Conservation (phyloP, 2,888 invertebrate genomes). For the Limnephilus lunatus region DNA sequence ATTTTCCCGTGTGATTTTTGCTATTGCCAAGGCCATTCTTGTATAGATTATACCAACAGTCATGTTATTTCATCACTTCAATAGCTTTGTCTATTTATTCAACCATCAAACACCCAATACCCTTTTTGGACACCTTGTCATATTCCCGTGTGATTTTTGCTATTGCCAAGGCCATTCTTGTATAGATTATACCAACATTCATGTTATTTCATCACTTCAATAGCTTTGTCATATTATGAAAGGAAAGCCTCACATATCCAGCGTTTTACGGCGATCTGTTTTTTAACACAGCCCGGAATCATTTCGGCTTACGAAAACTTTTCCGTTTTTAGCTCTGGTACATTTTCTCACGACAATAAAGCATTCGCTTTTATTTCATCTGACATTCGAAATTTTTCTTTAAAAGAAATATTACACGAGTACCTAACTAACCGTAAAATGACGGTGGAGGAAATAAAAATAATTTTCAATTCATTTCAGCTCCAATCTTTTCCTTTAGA, state of each 20-base stretch:
- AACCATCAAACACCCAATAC: no score
- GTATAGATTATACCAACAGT: not conserved
- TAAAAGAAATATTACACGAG: not conserved
- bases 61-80: not conserved
- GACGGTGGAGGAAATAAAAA: not conserved
- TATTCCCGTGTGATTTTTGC: not conserved
- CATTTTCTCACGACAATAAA: slow-evolving; percentile 5
- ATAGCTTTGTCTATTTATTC: no score
- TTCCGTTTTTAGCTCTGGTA: not conserved
- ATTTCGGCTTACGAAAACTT: not conserved
- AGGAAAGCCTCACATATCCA: not conserved
- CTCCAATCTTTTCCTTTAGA: not conserved
- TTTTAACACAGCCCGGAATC: not conserved
- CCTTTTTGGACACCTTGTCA: no score
- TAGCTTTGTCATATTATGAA: not conserved
- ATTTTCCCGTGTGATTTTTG: not conserved
- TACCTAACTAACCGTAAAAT: not conserved
- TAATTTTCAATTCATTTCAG: not conserved
- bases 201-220: not conserved
- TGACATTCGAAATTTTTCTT: not conserved
- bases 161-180: not conserved
- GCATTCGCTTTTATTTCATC: not conserved
- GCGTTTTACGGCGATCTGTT: not conserved
- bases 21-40: not conserved
- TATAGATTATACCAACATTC: not conserved